phyloP scores from a whole-genome alignment of 2,113 vertebrate species.

The Ceyx melanurus region DNA sequence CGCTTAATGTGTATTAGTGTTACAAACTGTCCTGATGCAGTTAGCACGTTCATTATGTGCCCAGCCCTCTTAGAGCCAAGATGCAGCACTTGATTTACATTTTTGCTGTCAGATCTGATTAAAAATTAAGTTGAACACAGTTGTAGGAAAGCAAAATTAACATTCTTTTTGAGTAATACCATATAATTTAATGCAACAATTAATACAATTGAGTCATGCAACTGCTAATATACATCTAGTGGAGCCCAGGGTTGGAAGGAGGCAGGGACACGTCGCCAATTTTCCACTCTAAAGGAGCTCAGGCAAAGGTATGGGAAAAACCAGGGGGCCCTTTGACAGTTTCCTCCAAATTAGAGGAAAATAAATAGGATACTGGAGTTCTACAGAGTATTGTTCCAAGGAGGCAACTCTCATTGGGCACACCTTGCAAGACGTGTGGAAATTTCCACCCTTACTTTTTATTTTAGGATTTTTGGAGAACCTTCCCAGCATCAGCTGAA shows the following conservation, averaged over 20 bases:
- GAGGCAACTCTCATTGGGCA: background rate
- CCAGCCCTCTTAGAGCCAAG: slow-evolving; percentile 50
- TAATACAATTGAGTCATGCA: slow-evolving; percentile 64
- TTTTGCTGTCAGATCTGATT: slow-evolving; percentile 78
- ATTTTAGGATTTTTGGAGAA: background rate
- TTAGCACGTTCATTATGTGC: slow-evolving; percentile 27
- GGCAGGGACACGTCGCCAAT: background rate
- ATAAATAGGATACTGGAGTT: background rate
- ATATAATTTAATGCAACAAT: slow-evolving; percentile 78
- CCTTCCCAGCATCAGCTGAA: background rate
- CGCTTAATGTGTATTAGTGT: slow-evolving; percentile 38
- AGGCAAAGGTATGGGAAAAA: background rate
- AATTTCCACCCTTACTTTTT: background rate
- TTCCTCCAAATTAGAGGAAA: background rate
- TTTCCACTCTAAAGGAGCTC: background rate
- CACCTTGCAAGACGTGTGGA: background rate
- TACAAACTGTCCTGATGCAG: slow-evolving; percentile 51
- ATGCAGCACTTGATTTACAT: slow-evolving; percentile 74
- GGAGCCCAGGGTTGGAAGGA: background rate
- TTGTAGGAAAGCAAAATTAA: slow-evolving; percentile 76
- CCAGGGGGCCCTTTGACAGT: background rate
- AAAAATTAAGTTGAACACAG: slow-evolving; percentile 77
- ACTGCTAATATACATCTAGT: background rate
- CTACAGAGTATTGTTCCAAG: background rate
- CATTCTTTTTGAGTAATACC: slow-evolving; percentile 73